phyloP scores from a whole-genome alignment of 2,888 invertebrate genomes.

The Amiota mariae region DNA sequence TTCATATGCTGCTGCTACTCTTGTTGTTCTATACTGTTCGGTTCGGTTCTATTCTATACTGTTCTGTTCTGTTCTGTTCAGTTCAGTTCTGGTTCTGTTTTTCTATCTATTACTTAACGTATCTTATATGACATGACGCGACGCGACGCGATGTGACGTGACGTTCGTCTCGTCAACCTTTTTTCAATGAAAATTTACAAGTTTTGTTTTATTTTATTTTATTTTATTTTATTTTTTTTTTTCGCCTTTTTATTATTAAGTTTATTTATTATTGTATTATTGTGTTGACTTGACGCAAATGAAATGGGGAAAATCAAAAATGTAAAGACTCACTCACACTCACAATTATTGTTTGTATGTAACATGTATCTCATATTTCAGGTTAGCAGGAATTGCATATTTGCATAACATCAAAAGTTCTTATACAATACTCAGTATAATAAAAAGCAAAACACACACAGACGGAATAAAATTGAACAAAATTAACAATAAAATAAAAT shows the following conservation, averaged over 20 bases:
- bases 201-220: no score
- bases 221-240: no score
- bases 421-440: not conserved
- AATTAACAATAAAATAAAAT: not conserved
- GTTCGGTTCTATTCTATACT: not conserved
- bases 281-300: no score
- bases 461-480: no score
- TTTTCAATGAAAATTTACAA: no score
- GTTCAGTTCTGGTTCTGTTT: conserved; percentile 4
- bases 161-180: conserved; percentile 47
- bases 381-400: conserved; percentile 6
- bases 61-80: conserved; percentile 3
- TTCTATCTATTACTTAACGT: conserved; percentile 57
- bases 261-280: not conserved
- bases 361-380: conserved; percentile 21
- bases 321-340: not conserved
- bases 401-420: conserved; percentile 2
- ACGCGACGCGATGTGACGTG: conserved; percentile 54
- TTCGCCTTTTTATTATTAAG: not conserved
- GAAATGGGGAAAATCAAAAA: no score
- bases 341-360: no score
- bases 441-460: not conserved
- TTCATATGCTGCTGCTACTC: conserved; percentile 9
- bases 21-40: not conserved
- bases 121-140: conserved; percentile 16